Percentiles rank a stretch among this genome's conserved stretches.
These are phyloP conservation scores for Halcyon chelicuti DNA, from an alignment of 2,797 vertebrate species.

Conservation along the genomic window DNA sequence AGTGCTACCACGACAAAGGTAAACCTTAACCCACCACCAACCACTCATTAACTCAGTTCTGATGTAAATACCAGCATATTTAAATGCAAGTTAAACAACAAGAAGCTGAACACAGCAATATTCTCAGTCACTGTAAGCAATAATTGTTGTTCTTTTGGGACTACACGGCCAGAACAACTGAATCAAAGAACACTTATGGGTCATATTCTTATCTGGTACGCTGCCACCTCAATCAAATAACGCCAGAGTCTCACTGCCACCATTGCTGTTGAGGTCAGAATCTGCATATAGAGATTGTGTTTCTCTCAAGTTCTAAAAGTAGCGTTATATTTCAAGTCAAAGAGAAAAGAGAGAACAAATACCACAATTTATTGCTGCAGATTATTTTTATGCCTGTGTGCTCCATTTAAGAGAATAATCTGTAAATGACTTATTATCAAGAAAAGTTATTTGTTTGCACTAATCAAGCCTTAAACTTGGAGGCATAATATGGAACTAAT, in stretches of 20 bases:
- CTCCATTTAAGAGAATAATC: conserved; percentile 71
- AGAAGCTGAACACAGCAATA: not conserved
- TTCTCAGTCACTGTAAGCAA: not conserved
- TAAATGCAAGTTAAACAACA: conserved; percentile 7
- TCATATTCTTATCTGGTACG: conserved; percentile 5
- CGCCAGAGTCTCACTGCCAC: not conserved
- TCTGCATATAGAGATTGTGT: conserved; percentile 37
- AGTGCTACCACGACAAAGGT: not conserved
- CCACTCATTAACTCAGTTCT: not conserved
- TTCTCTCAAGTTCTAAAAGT: conserved; percentile 46
- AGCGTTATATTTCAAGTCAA: conserved; percentile 28
- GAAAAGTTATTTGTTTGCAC: conserved; percentile 73
- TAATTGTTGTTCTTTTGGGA: not conserved
- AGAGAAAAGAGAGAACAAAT: conserved; percentile 29
- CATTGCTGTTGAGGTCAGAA: conserved; percentile 48
- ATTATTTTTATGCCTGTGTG: conserved; percentile 63
- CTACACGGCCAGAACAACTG: not conserved
- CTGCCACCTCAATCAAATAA: not conserved
- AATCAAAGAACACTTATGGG: not conserved
- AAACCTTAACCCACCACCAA: not conserved
- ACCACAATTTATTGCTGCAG: conserved; percentile 48
- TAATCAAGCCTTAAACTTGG: conserved; percentile 76
- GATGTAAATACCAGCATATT: conserved; percentile 31
- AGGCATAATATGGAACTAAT: conserved; percentile 77
- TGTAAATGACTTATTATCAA: conserved; percentile 71